These are phyloP conservation scores for Sisor rabdophorus DNA, from an alignment of 2,113 vertebrate genomes.

Conservation along the genomic window DNA sequence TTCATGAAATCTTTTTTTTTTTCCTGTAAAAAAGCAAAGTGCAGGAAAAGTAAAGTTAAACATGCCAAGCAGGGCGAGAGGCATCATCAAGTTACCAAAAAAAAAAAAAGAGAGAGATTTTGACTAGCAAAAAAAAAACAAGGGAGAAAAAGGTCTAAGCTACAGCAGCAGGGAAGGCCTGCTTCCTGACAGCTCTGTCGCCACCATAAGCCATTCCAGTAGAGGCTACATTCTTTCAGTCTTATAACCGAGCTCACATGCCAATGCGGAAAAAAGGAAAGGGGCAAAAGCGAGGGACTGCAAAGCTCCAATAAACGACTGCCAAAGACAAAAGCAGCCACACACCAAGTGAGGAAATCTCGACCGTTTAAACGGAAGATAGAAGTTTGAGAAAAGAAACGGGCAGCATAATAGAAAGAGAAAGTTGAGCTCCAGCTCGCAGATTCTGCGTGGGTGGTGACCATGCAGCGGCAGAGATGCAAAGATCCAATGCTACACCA, in stretches of 20 bases:
- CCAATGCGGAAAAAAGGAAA: slow-evolving; percentile 33
- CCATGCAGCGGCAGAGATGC: slow-evolving; percentile 34
- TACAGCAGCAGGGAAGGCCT: slow-evolving; percentile 35
- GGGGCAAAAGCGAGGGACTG: slow-evolving; percentile 28
- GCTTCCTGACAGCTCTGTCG: slow-evolving; percentile 32
- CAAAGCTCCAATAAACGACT: slow-evolving; percentile 26
- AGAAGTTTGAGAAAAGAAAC: slow-evolving; percentile 3
- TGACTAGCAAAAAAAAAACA: slow-evolving; percentile 24
- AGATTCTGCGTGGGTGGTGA: slow-evolving; percentile 43
- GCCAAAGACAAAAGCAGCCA: slow-evolving; percentile 25
- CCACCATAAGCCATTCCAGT: slow-evolving; percentile 38
- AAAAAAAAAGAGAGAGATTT: slow-evolving; percentile 25
- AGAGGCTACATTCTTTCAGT: slow-evolving; percentile 53
- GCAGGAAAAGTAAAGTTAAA: slow-evolving; percentile 13
- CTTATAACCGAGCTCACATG: slow-evolving; percentile 35
- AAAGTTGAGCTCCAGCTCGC: slow-evolving; percentile 40
- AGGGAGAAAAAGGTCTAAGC: slow-evolving; percentile 7
- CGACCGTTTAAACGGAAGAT: background rate
- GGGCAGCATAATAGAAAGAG: slow-evolving; percentile 27
- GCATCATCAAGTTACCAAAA: background rate
- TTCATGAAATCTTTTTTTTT: slow-evolving; percentile 30
- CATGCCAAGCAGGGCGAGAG: slow-evolving; percentile 23
- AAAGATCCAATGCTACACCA: slow-evolving; percentile 19
- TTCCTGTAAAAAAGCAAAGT: slow-evolving; percentile 7
- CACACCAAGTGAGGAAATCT: slow-evolving; percentile 16